Evolutionary conservation across 2,797 vertebrate species (phyloP), one percentile per base, ranked within the genome.

Genomic region (Lepus oiostolus): DNA sequence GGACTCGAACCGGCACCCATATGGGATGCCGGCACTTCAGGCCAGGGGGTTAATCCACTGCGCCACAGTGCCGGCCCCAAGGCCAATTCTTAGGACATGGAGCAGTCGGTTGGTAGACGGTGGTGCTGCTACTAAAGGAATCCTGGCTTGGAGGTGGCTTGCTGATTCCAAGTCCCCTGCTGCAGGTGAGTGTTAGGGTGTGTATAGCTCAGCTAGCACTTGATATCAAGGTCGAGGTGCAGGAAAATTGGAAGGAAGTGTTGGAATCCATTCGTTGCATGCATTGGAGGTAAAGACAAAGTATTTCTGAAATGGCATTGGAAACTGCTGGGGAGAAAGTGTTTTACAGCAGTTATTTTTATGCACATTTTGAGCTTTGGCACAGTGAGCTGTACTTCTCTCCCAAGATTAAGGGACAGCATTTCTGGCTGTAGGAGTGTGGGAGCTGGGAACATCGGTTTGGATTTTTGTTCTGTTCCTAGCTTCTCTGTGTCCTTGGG

Each of bases 221-320:
- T n/a, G 30, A 19, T 30, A 24, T 58, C 10, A 63, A 82, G 24
- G 47, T 16, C 4, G 24, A 88, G 63, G 58, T 74, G 58, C 24
- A 86, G 81, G 42, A 60, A 81, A 10, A 26, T 35, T 42, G 54
- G 47, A 93, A 87, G 60, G 67, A 89, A 80, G 14, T 50, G 58
- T 76, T 85, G 38, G 74, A 72, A 93, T 92, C 68, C 28, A 21
- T 77, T 54, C n/a, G 63, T 77, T 77, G 47, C 26, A 68, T 60
- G 38, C 63, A 26, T 90, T 24, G 50, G 62, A 79, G 72, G 24
- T 72, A 28, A 95, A 77, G 62, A 58, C 76, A n/a, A 62, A 32
- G 28, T 26, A 12, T 32, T 63, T 93, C 82, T 77, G 79, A 72
- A 77, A 72, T 50, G 92, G 12, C 38, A 7, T 2, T 75, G 52